Evolutionary conservation across 1,140 invertebrate genomes (phyloP), one percentile per base, ranked within the genome.

Genomic region (Apis cerana): DNA sequence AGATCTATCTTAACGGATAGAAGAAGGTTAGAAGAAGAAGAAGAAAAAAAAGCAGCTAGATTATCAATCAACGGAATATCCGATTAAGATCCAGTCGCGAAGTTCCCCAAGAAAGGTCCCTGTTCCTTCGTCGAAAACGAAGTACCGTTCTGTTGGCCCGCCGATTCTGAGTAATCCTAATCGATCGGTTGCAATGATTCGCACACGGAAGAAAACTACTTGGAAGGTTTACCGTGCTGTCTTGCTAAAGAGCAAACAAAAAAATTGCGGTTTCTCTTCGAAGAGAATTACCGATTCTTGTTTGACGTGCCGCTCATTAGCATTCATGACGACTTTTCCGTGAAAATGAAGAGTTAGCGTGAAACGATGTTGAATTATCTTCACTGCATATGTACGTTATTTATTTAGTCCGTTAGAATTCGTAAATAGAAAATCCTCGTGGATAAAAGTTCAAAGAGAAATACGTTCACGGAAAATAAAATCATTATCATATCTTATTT

Each of bases 31-130:
- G 7, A 33, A 17, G 17, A 5, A 43, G 43, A 12, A 15, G 54
- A 17, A 56, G 61, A 54, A 19, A 27, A 62, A 9, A 4, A 50
- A 75, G n/a, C 27, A 67, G 27, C 19, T 10, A 27, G 10, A 33
- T 23, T 19, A 23, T 13, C 21, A 77, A 77, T 77, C 68, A 77
- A 52, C 75, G 75, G 75, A 77, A 77, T 77, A 68, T 48, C 62
- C 52, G 75, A 68, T 68, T 56, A 77, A 74, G 59, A 48, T 33
- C 27, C 27, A 54, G 61, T n/a, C 75, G 50, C 7, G 52, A 77
- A 62, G 43, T 50, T 71, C 61, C 19, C 23, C 67, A 70, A 21
- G 48, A 48, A 50, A 19, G n/a, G 5, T 10, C 23, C 27, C 19
- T 43, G 5, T 10, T 50, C 27, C 13, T 43, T 58, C 19, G 21